Base-by-base conservation (phyloP, 2,113 vertebrate species). In the Hystrix brachyura region DNA sequence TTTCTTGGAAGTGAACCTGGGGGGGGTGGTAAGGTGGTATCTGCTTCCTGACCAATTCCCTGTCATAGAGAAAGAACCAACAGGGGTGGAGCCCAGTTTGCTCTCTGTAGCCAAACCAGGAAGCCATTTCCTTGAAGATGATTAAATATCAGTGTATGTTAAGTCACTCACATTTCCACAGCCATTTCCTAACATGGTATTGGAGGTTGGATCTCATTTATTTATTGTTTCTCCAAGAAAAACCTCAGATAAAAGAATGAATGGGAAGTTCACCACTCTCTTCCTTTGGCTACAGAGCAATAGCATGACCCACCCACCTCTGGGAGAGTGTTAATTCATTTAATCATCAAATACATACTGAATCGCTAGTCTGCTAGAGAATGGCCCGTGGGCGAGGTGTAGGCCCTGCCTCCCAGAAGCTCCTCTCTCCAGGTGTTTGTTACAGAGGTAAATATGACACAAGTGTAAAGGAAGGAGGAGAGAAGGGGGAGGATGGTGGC, bases 241-340 rank as follows among this genome's bases (percentile, higher is more conserved):
- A 88, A 53, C 17, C 46, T 76, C 10, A 29, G 32, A 67, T 65
- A 87, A 87, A 87, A 65, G 57, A 74, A 93, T 62, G 82, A 92
- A 80, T 12, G 32, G 34, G 11, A 71, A 32, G 5, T 78, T 65
- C 53, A 51, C 15, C 32, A 55, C 25, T 59, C 11, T n/a, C n/a
- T 95, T 95, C 21, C 5, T 90, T 94, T 94, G n/a, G 62, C 7
- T 86, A n/a, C 48, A 60, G 62, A 94, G 53, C n/a, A 43, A 11
- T 46, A 32, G 13, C 27, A 27, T 12, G 38, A 90, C 25, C 62
- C 34, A 53, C 34, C 0, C 72, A 34, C 32, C 18, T 3, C 60
- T 6, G 21, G 51, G 29, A n/a, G 23, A 79, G 17, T 11, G 34
- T 46, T 55, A 64, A 27, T 46, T 64, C n/a, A 4, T 72, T 38